Evolutionary conservation across 2,888 invertebrate species (phyloP), one percentile per base, ranked within the genome.

Genomic region (Anticlea derivata): DNA sequence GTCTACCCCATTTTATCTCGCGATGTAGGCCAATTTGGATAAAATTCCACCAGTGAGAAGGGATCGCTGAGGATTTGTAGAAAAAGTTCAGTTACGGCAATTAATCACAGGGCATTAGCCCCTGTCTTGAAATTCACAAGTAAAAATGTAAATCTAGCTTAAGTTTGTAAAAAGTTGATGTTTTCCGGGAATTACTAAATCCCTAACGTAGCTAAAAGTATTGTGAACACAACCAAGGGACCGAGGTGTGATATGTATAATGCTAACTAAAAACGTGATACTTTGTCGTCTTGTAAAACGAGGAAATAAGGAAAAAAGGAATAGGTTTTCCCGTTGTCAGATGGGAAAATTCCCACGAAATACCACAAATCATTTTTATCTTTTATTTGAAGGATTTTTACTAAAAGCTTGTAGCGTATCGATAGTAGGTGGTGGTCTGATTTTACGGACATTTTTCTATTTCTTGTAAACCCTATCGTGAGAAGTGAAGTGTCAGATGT

Each of bases 61-160:
- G 63, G 66, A 70, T 65, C 43, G 55, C 49, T 24, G 53, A 48
- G 55, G 50, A 58, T 57, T 51, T 50, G 55, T 47, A 45, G 43
- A 58, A 56, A 61, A 61, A 61, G 56, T 68, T 71, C 61, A 55
- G 53, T 58, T 52, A 43, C 49, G 35, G 48, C 63, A 67, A 70
- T 74, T 75, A 72, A 73, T 75, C 75, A 71, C 63, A 46, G 52
- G 55, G 64, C 54, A 65, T 75, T 70, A 70, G 71, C 62, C 66
- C 66, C 56, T 63, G 56, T 61, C 61, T 60, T 53, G 51, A 54
- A 54, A 50, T 35, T 56, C 61, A 55, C 39, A 7, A 50, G 55
- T 57, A 67, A 65, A 57, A 43, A 22, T 7, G 31, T 6, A 31
- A 34, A 40, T 27, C 30, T 30, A n/a, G n/a, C 30, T 26, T 13